These are phyloP conservation scores for Tauraco erythrolophus DNA, from an alignment of 2,113 vertebrate genomes.

Conservation along the genomic window DNA sequence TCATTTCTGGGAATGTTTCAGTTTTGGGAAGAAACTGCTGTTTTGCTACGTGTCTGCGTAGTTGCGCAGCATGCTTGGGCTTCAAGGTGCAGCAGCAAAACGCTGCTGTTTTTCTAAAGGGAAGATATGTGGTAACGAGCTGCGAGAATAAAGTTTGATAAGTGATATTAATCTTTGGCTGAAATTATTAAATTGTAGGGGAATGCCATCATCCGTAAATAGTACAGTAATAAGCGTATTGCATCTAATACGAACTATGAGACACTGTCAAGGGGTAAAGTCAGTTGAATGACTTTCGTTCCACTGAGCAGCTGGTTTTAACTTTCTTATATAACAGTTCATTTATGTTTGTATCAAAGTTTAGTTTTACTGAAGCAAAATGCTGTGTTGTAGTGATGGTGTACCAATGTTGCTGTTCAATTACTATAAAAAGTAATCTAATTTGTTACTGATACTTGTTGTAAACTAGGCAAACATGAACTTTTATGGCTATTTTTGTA, in stretches of 20 bases:
- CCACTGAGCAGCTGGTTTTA: not conserved
- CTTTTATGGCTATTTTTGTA: not conserved
- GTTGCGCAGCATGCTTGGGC: not conserved
- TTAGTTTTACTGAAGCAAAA: not conserved
- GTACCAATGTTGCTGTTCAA: not conserved
- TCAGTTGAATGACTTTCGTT: not conserved
- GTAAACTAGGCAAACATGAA: not conserved
- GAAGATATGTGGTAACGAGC: not conserved
- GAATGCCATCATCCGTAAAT: not conserved
- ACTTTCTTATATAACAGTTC: not conserved
- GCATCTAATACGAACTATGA: not conserved
- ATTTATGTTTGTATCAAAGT: not conserved
- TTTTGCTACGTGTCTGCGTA: rapidly evolving
- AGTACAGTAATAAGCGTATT: not conserved
- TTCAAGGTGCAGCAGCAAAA: not conserved
- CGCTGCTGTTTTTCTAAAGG: not conserved
- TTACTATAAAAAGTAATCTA: not conserved
- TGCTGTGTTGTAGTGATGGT: not conserved
- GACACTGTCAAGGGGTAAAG: not conserved
- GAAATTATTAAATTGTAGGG: not conserved
- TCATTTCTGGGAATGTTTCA: not conserved
- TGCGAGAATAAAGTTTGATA: not conserved
- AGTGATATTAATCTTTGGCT: not conserved
- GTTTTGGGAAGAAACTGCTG: not conserved
- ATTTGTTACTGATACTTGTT: not conserved